phyloP scores from a whole-genome alignment of 2,113 vertebrate species.

The Anseranas semipalmata region DNA sequence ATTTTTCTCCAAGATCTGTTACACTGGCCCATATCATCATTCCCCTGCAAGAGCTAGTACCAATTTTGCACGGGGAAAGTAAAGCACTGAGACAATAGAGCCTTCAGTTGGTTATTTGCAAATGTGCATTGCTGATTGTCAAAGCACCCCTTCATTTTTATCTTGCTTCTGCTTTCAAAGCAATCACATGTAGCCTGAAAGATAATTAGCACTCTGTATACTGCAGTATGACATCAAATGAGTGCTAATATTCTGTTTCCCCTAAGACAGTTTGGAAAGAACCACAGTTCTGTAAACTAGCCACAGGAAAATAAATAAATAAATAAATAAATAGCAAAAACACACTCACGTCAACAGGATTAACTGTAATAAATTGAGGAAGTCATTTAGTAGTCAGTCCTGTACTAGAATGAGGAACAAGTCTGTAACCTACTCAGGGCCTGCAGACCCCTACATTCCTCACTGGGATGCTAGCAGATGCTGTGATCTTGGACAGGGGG shows the following conservation, averaged over 20 bases:
- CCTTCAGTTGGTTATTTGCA: fast-evolving
- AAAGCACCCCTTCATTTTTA: not conserved
- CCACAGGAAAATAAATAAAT: not conserved
- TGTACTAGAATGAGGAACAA: not conserved
- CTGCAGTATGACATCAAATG: fast-evolving
- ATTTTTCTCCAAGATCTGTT: not conserved
- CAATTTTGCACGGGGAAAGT: not conserved
- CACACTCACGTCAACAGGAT: not conserved
- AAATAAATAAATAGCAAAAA: not conserved
- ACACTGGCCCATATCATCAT: not conserved
- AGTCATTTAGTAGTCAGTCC: not conserved
- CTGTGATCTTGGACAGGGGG: not conserved
- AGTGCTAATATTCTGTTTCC: not conserved
- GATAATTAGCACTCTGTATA: not conserved
- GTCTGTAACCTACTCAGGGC: not conserved
- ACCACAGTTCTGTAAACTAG: not conserved
- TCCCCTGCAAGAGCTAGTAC: not conserved
- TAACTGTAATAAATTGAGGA: not conserved
- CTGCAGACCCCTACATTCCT: not conserved
- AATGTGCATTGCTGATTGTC: fast-evolving
- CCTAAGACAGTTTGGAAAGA: not conserved
- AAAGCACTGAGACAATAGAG: not conserved
- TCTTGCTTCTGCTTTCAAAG: not conserved
- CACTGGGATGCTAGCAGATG: not conserved
- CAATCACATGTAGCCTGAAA: not conserved